Evolutionary conservation across 2,797 vertebrate genomes (phyloP).

Genomic region (Gymnoscopelus braueri): DNA sequence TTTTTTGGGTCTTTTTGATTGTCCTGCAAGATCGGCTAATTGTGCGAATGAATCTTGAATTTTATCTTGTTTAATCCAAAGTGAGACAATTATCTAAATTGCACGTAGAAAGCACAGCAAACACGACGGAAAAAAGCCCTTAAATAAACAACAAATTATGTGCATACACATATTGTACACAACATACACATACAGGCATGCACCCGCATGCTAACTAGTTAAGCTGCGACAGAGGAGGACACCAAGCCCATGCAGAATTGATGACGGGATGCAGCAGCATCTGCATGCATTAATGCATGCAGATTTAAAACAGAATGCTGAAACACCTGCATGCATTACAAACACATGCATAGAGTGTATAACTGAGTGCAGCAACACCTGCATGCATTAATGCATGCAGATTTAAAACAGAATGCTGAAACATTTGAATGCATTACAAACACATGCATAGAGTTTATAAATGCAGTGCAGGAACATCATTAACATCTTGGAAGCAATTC

Average conservation of each 20-base stretch:
- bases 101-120: background rate
- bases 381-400: slow-evolving; percentile 35
- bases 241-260: background rate
- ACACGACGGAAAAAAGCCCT: background rate
- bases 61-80: slow-evolving; percentile 21
- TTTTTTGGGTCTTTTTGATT: slow-evolving; percentile 5
- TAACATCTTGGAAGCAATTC: slow-evolving; percentile 44
- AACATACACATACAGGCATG: background rate
- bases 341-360: slow-evolving; percentile 15
- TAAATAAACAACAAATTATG: background rate
- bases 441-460: no score
- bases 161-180: background rate
- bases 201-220: background rate
- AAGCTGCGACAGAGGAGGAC: background rate
- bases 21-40: background rate
- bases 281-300: no score
- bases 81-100: slow-evolving; percentile 24
- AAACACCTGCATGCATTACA: no score
- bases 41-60: slow-evolving; percentile 17
- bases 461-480: slow-evolving; percentile 5
- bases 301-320: no score
- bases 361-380: slow-evolving; percentile 40
- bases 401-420: no score
- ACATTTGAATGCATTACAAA: no score
- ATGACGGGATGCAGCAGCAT: no score